A percentile compares a stretch with the other conserved stretches of the same genome.
These are phyloP conservation scores for Sialia sialis DNA, from an alignment of 2,113 vertebrate genomes.

Conservation along the genomic window DNA sequence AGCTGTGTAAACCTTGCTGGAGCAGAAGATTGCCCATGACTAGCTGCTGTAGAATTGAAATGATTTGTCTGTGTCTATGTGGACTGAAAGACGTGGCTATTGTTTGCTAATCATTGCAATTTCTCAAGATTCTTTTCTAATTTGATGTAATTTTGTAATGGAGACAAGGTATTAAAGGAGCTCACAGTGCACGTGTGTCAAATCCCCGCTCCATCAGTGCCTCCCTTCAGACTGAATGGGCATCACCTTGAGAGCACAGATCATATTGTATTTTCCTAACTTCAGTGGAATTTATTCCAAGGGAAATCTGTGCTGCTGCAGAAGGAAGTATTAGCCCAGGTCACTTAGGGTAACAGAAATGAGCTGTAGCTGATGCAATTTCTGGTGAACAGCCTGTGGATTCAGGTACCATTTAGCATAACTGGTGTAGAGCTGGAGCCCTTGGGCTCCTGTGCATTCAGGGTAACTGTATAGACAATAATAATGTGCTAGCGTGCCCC, in stretches of 20 bases:
- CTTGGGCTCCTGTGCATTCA: not conserved
- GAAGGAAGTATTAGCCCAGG: not conserved
- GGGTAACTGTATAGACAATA: not conserved
- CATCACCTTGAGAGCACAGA: not conserved
- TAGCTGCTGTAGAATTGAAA: constrained; percentile 31
- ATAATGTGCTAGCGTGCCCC: not conserved
- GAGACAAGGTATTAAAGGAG: not conserved
- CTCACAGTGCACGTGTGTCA: not conserved
- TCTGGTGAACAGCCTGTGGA: not conserved
- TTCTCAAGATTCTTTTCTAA: not conserved
- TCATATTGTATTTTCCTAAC: not conserved
- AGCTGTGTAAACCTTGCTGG: not conserved
- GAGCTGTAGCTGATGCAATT: not conserved
- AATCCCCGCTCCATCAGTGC: not conserved
- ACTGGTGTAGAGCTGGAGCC: not conserved
- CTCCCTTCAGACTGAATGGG: not conserved
- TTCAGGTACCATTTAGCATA: not conserved
- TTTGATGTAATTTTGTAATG: not conserved
- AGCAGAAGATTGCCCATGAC: not conserved
- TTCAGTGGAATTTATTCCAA: not conserved
- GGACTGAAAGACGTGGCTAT: not conserved
- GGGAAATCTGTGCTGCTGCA: not conserved
- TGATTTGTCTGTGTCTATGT: not conserved
- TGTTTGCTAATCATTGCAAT: not conserved
- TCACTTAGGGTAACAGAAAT: not conserved